A percentile compares a stretch with the other conserved stretches of the same genome.
Conservation (phyloP, 2,888 invertebrate genomes). For the Fragum sueziense region DNA sequence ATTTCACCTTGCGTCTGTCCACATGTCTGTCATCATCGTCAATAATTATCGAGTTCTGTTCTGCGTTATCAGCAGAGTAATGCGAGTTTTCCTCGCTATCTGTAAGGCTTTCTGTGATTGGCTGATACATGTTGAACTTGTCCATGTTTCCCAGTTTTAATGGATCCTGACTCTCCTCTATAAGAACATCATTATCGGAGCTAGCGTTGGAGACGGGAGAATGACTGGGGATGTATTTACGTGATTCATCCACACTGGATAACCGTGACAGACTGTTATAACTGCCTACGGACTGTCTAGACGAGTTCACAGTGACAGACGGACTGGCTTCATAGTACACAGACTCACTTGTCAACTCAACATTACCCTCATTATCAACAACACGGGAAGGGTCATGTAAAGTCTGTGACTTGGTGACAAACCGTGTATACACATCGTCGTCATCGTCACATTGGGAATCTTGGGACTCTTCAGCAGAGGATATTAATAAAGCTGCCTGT, state of each 20-base stretch:
- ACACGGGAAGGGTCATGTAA: not conserved
- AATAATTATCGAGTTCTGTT: slow-evolving; percentile 35
- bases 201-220: slow-evolving; percentile 47
- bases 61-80: slow-evolving; percentile 54
- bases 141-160: slow-evolving; percentile 20
- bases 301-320: not conserved
- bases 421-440: not conserved
- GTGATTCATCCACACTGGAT: not conserved
- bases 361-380: slow-evolving; percentile 22
- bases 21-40: slow-evolving; percentile 26
- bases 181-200: slow-evolving; percentile 17
- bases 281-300: slow-evolving; percentile 1
- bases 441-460: slow-evolving; percentile 29
- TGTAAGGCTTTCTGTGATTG: slow-evolving; percentile 61
- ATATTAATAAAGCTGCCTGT: slow-evolving; percentile 42
- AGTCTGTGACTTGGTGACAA: not conserved
- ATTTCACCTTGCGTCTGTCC: not conserved
- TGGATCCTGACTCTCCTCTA: slow-evolving; percentile 6
- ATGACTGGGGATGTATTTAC: slow-evolving; percentile 33
- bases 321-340: slow-evolving; percentile 31
- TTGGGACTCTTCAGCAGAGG: slow-evolving; percentile 55
- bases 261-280: slow-evolving; percentile 15
- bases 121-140: slow-evolving; percentile 55
- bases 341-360: slow-evolving; percentile 50
- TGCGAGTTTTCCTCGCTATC: slow-evolving; percentile 62